Evolutionary conservation across 2,113 vertebrate genomes (phyloP).

Genomic region (Ictidomys tridecemlineatus): DNA sequence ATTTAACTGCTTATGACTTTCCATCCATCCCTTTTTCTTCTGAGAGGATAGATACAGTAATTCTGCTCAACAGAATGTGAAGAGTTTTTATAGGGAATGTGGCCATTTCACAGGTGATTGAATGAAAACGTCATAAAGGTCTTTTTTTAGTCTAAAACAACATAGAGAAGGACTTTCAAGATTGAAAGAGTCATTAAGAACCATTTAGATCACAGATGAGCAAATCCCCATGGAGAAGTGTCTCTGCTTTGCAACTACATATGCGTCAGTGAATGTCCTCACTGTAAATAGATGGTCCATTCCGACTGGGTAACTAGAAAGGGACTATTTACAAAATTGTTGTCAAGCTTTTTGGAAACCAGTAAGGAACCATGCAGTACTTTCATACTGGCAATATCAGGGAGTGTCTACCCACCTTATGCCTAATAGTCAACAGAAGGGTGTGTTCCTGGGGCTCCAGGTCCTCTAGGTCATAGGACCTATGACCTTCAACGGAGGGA

Average conservation of each 20-base stretch:
- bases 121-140: neutral
- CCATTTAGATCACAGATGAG: neutral
- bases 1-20: neutral
- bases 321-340: neutral
- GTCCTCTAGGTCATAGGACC: neutral
- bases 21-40: neutral
- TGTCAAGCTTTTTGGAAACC: neutral
- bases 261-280: neutral
- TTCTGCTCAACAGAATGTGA: constrained; percentile 32
- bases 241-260: neutral
- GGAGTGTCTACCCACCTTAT: neutral
- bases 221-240: neutral
- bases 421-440: neutral
- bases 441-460: neutral
- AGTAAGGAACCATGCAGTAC: neutral
- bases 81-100: neutral
- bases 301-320: neutral
- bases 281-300: neutral
- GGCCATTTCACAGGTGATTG: neutral
- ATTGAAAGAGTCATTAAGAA: neutral
- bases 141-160: neutral
- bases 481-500: neutral
- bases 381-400: neutral
- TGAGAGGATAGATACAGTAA: neutral
- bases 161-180: neutral